phyloP scores from a whole-genome alignment of 1,140 invertebrate genomes.

The Aphelinus certus region DNA sequence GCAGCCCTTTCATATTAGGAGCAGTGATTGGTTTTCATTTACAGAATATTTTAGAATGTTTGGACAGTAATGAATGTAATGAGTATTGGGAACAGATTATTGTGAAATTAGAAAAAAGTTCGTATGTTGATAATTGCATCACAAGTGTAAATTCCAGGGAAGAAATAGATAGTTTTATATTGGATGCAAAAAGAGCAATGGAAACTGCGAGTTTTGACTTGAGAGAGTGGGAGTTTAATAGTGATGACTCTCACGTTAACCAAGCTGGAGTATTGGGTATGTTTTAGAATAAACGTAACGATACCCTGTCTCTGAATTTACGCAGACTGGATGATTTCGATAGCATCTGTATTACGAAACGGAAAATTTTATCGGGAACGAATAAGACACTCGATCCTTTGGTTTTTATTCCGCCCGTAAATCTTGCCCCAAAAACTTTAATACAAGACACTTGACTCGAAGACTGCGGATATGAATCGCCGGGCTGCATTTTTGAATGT shows the following conservation, averaged over 20 bases:
- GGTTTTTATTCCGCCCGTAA: slow-evolving; percentile 47
- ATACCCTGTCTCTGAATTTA: slow-evolving; percentile 16
- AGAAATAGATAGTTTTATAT: slow-evolving; percentile 20
- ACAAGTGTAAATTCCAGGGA: slow-evolving; percentile 2
- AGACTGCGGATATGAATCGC: too few relatives aligned
- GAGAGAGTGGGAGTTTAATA: slow-evolving; percentile 23
- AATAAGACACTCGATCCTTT: slow-evolving; percentile 53
- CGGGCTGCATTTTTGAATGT: too few relatives aligned
- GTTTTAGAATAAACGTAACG: slow-evolving; percentile 20
- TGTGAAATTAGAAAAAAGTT: slow-evolving; percentile 19
- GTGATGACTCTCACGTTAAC: too few relatives aligned
- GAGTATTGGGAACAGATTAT: not conserved
- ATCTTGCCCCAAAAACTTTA: slow-evolving; percentile 46
- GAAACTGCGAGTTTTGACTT: slow-evolving; percentile 14
- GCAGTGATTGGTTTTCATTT: slow-evolving; percentile 34
- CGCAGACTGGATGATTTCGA: too few relatives aligned
- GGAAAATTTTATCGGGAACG: slow-evolving; percentile 42
- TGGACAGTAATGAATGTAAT: too few relatives aligned
- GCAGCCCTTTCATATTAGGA: slow-evolving; percentile 45
- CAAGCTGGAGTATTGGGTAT: slow-evolving; percentile 31
- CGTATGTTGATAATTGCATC: slow-evolving; percentile 38
- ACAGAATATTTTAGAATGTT: too few relatives aligned
- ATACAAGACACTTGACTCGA: slow-evolving; percentile 49
- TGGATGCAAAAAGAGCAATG: slow-evolving; percentile 3
- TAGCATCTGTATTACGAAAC: slow-evolving; percentile 36